These are phyloP conservation scores for Pelvicachromis taeniatus DNA, from an alignment of 2,113 vertebrate genomes.

Conservation along the genomic window DNA sequence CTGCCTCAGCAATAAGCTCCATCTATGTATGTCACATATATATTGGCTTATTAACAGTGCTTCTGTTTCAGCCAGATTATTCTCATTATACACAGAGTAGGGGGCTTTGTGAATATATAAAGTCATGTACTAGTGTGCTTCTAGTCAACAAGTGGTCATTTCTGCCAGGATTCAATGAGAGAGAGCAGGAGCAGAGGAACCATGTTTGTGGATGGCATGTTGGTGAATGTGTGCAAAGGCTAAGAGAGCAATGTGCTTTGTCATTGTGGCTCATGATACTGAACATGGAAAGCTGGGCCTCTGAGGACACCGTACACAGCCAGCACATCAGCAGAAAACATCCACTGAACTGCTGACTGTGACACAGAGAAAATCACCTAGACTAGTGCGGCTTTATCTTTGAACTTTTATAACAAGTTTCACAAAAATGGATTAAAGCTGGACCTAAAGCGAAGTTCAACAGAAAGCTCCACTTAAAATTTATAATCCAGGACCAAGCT, in stretches of 20 bases:
- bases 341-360: background rate
- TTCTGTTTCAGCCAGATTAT: background rate
- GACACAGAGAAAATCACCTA: background rate
- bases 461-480: background rate
- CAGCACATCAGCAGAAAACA: background rate
- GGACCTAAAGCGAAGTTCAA: background rate
- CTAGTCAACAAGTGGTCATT: background rate
- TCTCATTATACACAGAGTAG: background rate
- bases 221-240: background rate
- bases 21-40: background rate
- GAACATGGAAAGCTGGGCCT: background rate
- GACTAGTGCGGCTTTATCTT: background rate
- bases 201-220: background rate
- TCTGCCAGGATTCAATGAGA: background rate
- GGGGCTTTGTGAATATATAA: background rate
- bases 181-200: background rate
- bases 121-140: background rate
- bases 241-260: background rate
- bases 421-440: background rate
- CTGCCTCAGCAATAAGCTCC: background rate
- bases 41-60: background rate
- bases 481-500: background rate
- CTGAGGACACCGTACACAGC: background rate
- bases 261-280: background rate
- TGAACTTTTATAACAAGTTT: background rate